Conservation (phyloP, 2,797 vertebrate genomes). For the Chromobotia macracanthus region DNA sequence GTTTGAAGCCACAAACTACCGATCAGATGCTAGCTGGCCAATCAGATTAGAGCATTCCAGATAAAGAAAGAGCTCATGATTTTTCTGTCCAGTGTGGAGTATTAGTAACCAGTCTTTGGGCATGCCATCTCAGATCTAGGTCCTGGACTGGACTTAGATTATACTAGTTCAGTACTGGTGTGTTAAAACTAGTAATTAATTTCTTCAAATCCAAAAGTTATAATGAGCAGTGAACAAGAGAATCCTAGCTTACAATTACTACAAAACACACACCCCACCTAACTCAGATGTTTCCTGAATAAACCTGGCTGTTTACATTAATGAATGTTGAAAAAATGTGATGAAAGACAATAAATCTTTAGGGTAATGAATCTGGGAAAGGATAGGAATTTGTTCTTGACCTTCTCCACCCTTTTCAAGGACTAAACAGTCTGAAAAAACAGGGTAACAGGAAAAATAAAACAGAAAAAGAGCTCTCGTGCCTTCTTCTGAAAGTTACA, state of each 20-base stretch:
- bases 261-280: conserved; percentile 22
- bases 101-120: neutral
- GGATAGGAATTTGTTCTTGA: conserved; percentile 11
- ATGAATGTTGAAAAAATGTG: conserved; percentile 2
- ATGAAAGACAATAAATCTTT: conserved; percentile 36
- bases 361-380: conserved; percentile 17
- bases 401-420: conserved; percentile 13
- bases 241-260: neutral
- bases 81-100: too few relatives aligned
- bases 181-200: neutral
- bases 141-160: conserved; percentile 1
- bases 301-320: neutral
- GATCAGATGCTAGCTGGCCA: neutral
- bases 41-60: neutral
- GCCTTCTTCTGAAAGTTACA: conserved; percentile 17
- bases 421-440: conserved; percentile 18
- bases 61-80: neutral
- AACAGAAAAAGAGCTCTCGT: neutral
- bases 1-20: neutral
- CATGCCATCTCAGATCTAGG: neutral
- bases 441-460: neutral
- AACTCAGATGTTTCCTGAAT: conserved; percentile 30
- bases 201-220: neutral
- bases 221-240: neutral
- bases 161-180: neutral